Percentiles rank a stretch among this genome's conserved stretches.
Evolutionary conservation across 2,797 vertebrate species (phyloP).

Genomic region (Parambassis ranga): DNA sequence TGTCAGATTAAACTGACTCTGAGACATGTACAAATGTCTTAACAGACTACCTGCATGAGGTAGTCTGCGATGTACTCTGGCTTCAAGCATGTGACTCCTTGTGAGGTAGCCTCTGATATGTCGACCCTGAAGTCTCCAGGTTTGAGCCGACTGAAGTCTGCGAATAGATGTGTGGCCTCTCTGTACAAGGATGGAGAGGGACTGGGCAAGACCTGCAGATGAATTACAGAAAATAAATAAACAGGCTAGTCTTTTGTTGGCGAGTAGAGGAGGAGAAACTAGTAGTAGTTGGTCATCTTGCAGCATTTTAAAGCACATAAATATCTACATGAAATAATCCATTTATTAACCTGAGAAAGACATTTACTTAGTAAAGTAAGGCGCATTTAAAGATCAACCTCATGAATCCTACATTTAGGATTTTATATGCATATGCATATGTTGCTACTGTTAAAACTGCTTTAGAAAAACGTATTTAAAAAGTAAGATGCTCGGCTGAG

Average conservation of each 20-base stretch:
- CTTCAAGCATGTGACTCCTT: constrained; percentile 88
- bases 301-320: too few relatives aligned
- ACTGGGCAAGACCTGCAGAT: constrained; percentile 85
- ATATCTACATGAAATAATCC: too few relatives aligned
- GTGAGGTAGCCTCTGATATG: constrained; percentile 81
- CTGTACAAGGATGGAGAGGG: constrained; percentile 83
- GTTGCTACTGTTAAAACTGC: not conserved
- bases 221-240: not conserved
- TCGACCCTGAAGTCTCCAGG: constrained; percentile 84
- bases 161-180: constrained; percentile 92
- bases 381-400: too few relatives aligned
- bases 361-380: too few relatives aligned
- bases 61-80: constrained; percentile 97
- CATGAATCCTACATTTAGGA: not conserved
- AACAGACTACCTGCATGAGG: constrained; percentile 97
- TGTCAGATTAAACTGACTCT: too few relatives aligned
- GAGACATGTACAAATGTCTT: not conserved
- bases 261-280: too few relatives aligned
- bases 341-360: not conserved
- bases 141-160: constrained; percentile 90
- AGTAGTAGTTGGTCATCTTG: too few relatives aligned
- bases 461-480: too few relatives aligned
- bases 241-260: too few relatives aligned
- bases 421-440: not conserved
- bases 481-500: not conserved